Conservation (phyloP, 2,113 vertebrate species). For the Onychorhynchus coronatus region DNA sequence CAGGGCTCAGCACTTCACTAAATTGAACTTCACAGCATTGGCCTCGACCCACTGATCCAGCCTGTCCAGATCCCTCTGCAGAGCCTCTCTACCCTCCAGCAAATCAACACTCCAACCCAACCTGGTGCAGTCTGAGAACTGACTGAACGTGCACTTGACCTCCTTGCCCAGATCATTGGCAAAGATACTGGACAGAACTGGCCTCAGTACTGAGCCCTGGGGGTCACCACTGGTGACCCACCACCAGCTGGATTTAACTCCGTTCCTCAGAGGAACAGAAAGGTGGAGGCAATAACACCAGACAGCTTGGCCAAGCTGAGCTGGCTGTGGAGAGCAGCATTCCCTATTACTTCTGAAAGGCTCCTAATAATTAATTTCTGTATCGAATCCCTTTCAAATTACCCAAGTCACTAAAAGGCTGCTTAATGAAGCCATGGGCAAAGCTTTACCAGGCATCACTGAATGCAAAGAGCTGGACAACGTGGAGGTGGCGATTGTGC, state of each 20-base stretch:
- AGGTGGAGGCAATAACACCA: neutral
- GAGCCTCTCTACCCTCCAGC: neutral
- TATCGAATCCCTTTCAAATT: neutral
- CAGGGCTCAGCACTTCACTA: neutral
- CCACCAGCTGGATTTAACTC: neutral
- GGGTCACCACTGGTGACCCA: neutral
- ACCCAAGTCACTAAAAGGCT: neutral
- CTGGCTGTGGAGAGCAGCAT: neutral
- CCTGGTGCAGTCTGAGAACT: neutral
- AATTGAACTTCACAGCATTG: neutral
- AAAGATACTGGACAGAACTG: neutral
- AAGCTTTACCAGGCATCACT: neutral
- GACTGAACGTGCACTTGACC: neutral
- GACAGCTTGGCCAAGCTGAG: neutral
- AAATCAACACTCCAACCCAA: neutral
- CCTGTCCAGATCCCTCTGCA: neutral
- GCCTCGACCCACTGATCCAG: neutral
- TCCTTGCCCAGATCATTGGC: neutral
- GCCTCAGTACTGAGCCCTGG: neutral
- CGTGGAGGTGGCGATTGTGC: fast-evolving
- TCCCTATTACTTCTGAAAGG: neutral
- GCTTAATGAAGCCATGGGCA: neutral
- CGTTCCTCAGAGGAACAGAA: neutral
- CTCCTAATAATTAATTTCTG: neutral
- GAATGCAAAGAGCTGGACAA: neutral